Evolutionary conservation across 2,888 invertebrate genomes (phyloP).

Genomic region (Ophonus ardosiacus): DNA sequence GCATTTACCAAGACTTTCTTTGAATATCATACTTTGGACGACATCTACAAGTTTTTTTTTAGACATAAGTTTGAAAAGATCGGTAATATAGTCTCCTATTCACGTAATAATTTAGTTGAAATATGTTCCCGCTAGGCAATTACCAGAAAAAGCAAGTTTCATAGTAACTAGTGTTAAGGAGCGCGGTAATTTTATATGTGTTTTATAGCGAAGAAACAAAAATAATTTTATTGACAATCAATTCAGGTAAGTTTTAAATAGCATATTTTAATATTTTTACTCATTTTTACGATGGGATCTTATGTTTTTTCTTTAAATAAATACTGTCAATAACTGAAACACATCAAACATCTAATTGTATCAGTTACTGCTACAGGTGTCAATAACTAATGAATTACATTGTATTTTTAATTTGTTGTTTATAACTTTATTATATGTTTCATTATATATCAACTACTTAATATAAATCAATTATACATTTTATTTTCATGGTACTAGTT

Average conservation of each 20-base stretch:
- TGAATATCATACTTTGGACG: constrained; percentile 1
- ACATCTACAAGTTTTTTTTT: neutral
- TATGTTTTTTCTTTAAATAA: neutral
- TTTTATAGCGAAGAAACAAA: too few relatives aligned
- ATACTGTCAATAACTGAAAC: neutral
- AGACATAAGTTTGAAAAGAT: neutral
- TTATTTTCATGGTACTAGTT: neutral
- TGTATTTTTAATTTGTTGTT: neutral
- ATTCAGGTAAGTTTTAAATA: neutral
- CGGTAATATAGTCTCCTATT: constrained; percentile 1
- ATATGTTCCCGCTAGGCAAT: neutral
- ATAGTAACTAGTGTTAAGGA: too few relatives aligned
- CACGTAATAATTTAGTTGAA: neutral
- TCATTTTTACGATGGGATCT: neutral
- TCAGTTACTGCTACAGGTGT: neutral
- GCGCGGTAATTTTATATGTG: too few relatives aligned
- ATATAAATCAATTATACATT: neutral
- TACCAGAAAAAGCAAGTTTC: neutral
- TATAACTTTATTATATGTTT: neutral
- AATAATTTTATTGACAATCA: too few relatives aligned
- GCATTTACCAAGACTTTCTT: neutral
- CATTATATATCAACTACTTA: neutral
- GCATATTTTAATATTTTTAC: neutral
- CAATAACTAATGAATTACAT: neutral
- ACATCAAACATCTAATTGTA: neutral